phyloP scores from a whole-genome alignment of 2,797 vertebrate genomes.

The Sebastolobus altivelis region DNA sequence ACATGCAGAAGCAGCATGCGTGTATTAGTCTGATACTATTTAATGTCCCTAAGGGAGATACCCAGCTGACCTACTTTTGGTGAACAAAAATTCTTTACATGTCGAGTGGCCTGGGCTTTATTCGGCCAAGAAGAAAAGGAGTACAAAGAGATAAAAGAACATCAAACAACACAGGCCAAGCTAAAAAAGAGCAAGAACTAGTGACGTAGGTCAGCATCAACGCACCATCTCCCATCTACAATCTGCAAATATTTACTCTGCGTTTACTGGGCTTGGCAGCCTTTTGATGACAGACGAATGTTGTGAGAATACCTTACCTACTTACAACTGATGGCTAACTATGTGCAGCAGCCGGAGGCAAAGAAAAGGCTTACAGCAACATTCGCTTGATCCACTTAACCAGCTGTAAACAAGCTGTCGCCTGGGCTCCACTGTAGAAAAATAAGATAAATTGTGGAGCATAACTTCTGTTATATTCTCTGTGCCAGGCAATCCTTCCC shows the following conservation, averaged over 20 bases:
- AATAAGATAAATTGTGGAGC: slow-evolving; percentile 19
- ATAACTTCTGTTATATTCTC: slow-evolving; percentile 30
- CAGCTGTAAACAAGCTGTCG: slow-evolving; percentile 67
- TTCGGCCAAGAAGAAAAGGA: slow-evolving; percentile 46
- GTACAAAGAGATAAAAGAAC: slow-evolving; percentile 44
- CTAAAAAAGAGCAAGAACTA: slow-evolving; percentile 16
- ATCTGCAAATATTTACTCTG: slow-evolving; percentile 67
- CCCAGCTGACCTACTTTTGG: slow-evolving; percentile 86
- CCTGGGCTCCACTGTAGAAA: slow-evolving; percentile 33
- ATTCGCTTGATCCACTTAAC: slow-evolving; percentile 69
- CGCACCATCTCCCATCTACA: slow-evolving; percentile 21
- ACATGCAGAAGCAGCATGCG: slow-evolving; percentile 72
- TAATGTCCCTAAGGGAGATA: slow-evolving; percentile 81
- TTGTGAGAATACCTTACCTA: slow-evolving; percentile 36
- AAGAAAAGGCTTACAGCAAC: slow-evolving; percentile 60
- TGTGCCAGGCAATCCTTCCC: slow-evolving; percentile 32
- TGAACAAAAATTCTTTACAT: slow-evolving; percentile 77
- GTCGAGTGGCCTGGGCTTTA: slow-evolving; percentile 66
- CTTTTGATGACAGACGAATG: slow-evolving; percentile 43
- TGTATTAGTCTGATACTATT: slow-evolving; percentile 69
- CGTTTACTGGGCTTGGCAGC: slow-evolving; percentile 48
- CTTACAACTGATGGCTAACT: slow-evolving; percentile 41
- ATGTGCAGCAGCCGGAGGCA: slow-evolving; percentile 34
- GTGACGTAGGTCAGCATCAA: slow-evolving; percentile 17
- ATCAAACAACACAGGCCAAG: slow-evolving; percentile 32